Percentiles rank a stretch among this genome's conserved stretches.
Conservation (phyloP, 2,797 vertebrate species). For the Sebastes steindachneri region DNA sequence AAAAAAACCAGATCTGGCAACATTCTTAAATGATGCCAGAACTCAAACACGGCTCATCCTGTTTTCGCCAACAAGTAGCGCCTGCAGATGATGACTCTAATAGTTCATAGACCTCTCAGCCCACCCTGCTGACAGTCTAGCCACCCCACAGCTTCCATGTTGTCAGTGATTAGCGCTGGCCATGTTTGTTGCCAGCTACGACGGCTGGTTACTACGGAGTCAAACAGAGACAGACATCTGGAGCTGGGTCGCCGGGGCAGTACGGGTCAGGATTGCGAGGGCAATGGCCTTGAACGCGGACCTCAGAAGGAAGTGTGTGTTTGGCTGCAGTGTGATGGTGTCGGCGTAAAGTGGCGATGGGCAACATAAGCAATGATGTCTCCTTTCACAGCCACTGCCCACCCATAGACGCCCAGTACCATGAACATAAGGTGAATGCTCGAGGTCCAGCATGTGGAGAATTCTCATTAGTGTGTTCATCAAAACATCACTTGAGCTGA, state of each 20-base stretch:
- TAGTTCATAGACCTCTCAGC: slow-evolving; percentile 23
- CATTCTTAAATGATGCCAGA: neutral
- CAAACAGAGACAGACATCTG: slow-evolving; percentile 74
- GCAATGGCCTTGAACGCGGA: slow-evolving; percentile 29
- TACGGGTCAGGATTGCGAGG: slow-evolving; percentile 26
- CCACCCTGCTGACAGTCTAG: slow-evolving; percentile 35
- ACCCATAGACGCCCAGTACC: neutral
- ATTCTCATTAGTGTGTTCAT: slow-evolving; percentile 28
- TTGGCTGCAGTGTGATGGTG: neutral
- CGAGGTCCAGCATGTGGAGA: slow-evolving; percentile 30
- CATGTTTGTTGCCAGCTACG: slow-evolving; percentile 49
- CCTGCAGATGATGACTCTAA: slow-evolving; percentile 25
- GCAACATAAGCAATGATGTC: neutral
- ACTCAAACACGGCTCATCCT: neutral
- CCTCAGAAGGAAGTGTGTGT: slow-evolving; percentile 11
- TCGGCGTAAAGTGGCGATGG: neutral
- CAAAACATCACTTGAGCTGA: slow-evolving; percentile 39
- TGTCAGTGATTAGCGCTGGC: slow-evolving; percentile 58
- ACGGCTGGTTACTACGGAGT: slow-evolving; percentile 42
- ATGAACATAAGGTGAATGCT: slow-evolving; percentile 23
- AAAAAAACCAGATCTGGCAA: neutral
- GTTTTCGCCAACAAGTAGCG: neutral
- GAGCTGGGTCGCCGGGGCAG: slow-evolving; percentile 50
- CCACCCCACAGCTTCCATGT: slow-evolving; percentile 46
- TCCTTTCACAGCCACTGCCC: slow-evolving; percentile 3